These are phyloP conservation scores for Leistus spinibarbis DNA, from an alignment of 2,888 invertebrate species.

Conservation along the genomic window DNA sequence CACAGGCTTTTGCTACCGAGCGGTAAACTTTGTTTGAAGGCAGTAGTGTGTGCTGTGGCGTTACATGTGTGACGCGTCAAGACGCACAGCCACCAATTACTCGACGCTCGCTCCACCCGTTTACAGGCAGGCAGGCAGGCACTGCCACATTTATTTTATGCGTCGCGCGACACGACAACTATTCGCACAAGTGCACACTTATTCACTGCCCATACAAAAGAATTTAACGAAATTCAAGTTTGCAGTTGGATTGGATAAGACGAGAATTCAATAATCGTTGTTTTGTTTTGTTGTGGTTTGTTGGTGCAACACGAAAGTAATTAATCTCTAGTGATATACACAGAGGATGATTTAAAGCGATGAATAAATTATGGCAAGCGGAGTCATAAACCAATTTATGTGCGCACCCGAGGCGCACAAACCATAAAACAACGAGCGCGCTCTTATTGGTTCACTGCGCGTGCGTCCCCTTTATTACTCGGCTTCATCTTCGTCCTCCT, in stretches of 20 bases:
- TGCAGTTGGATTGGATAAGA: too few relatives aligned
- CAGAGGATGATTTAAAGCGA: neutral
- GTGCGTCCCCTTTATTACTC: neutral
- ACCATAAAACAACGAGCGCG: neutral
- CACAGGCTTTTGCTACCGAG: too few relatives aligned
- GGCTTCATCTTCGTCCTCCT: too few relatives aligned
- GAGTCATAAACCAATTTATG: neutral
- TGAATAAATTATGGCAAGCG: neutral
- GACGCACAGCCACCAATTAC: constrained; percentile 5
- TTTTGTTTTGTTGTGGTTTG: too few relatives aligned
- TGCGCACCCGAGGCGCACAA: neutral
- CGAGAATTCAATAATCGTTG: too few relatives aligned
- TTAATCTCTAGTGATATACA: neutral
- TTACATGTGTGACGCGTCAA: constrained; percentile 1
- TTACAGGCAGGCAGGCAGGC: constrained; percentile 9
- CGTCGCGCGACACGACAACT: neutral
- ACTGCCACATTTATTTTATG: constrained; percentile 30
- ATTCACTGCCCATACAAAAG: neutral
- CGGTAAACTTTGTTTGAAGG: constrained; percentile 1
- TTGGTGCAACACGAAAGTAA: neutral
- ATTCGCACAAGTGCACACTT: neutral
- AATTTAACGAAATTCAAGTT: too few relatives aligned
- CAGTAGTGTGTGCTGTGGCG: neutral
- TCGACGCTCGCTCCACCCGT: constrained; percentile 10
- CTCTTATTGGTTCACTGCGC: neutral